phyloP scores from a whole-genome alignment of 2,888 invertebrate genomes.

The Carterocephalus palaemon region DNA sequence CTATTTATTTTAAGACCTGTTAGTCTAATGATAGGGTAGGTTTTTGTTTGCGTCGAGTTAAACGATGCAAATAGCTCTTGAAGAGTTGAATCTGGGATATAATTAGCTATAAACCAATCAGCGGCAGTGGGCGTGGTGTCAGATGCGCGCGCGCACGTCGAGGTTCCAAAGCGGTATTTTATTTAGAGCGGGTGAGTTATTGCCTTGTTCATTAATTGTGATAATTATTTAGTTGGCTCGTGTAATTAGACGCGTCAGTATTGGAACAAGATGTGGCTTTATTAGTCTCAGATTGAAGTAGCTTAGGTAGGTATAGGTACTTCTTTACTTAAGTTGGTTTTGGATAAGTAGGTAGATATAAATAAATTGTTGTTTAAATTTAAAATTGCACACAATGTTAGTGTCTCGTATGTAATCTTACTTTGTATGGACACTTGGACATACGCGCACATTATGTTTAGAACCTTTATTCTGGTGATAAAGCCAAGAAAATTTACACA shows the following conservation, averaged over 20 bases:
- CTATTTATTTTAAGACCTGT: constrained; percentile 33
- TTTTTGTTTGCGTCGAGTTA: constrained; percentile 41
- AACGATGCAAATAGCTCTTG: constrained; percentile 74
- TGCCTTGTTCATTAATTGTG: constrained; percentile 69
- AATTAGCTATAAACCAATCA: constrained; percentile 73
- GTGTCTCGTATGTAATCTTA: not conserved
- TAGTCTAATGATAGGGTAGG: constrained; percentile 27
- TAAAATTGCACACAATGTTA: constrained; percentile 2
- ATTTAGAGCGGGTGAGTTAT: constrained; percentile 68
- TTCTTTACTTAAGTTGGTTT: constrained; percentile 11
- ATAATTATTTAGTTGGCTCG: constrained; percentile 75
- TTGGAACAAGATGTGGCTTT: constrained; percentile 38
- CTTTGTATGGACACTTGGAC: constrained; percentile 20
- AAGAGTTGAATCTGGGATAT: constrained; percentile 57
- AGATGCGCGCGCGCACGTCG: constrained; percentile 51
- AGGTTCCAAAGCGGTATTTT: constrained; percentile 61
- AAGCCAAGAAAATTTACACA: no score
- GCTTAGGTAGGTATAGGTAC: constrained; percentile 32
- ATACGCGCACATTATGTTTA: not conserved
- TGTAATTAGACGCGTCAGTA: constrained; percentile 69
- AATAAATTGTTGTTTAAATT: not conserved
- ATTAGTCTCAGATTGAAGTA: constrained; percentile 36
- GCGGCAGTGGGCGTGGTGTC: constrained; percentile 55
- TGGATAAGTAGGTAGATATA: not conserved
- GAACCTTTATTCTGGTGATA: not conserved